phyloP scores from a whole-genome alignment of 2,888 invertebrate genomes.

The Oligia latruncula region DNA sequence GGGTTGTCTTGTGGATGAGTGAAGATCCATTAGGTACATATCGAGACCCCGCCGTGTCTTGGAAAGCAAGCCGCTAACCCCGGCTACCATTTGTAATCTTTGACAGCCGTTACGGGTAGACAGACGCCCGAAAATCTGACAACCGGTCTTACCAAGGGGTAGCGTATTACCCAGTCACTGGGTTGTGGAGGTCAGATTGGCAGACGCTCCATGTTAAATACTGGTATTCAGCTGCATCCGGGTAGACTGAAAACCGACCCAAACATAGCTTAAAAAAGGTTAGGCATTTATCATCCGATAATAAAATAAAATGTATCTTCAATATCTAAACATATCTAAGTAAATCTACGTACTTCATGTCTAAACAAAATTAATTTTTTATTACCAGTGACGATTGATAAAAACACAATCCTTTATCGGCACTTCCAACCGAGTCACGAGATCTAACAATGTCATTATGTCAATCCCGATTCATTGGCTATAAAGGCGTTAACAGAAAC shows the following conservation, averaged over 20 bases:
- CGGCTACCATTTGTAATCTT: background rate
- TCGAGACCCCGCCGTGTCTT: background rate
- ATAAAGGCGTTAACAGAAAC: background rate
- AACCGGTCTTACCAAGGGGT: background rate
- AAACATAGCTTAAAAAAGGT: background rate
- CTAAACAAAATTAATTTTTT: background rate
- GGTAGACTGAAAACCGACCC: background rate
- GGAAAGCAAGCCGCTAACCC: background rate
- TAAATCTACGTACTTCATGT: background rate
- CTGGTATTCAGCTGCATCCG: background rate
- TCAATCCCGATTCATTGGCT: conserved; percentile 11
- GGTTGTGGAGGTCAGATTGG: background rate
- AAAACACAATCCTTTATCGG: background rate
- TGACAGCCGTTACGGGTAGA: background rate
- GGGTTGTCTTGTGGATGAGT: background rate
- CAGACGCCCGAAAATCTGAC: background rate
- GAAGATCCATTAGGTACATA: background rate
- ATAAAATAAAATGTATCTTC: background rate
- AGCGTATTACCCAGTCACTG: background rate
- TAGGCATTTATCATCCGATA: background rate
- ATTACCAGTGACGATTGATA: background rate
- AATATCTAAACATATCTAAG: no score
- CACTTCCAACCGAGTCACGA: background rate
- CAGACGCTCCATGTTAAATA: background rate
- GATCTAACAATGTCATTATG: conserved; percentile 3